phyloP scores from a whole-genome alignment of 2,888 invertebrate species.

The Xestia sexstrigata region DNA sequence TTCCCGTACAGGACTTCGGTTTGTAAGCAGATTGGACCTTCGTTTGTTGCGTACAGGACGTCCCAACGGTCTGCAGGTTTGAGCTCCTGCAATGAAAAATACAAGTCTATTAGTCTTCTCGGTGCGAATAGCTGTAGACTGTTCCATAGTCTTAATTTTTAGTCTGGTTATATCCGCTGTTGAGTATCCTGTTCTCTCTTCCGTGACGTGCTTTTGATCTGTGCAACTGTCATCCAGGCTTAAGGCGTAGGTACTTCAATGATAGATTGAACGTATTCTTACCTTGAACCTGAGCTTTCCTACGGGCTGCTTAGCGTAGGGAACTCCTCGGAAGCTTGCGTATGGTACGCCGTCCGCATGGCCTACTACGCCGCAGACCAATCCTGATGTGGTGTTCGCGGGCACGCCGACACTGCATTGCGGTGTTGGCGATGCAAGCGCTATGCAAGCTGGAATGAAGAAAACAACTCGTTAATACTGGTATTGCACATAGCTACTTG shows the following conservation, averaged over 20 bases:
- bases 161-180: neutral
- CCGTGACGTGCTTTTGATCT: neutral
- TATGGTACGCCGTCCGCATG: conserved; percentile 70
- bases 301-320: conserved; percentile 85
- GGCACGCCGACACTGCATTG: conserved; percentile 62
- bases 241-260: too few relatives aligned
- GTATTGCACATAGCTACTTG: neutral
- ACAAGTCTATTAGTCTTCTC: neutral
- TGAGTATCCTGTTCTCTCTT: neutral
- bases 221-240: neutral
- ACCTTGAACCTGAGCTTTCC: conserved; percentile 83
- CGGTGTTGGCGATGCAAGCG: conserved; percentile 53
- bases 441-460: conserved; percentile 64
- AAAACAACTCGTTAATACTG: neutral
- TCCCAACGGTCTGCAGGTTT: conserved; percentile 88
- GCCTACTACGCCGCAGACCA: conserved; percentile 77
- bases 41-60: conserved; percentile 89
- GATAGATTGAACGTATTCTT: conserved; percentile 5
- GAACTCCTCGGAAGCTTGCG: conserved; percentile 86
- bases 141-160: neutral
- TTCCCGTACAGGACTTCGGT: conserved; percentile 83
- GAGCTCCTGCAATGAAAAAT: conserved; percentile 85
- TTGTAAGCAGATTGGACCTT: conserved; percentile 92
- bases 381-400: conserved; percentile 75
- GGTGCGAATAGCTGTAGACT: neutral